Base-by-base conservation (phyloP, 2,113 vertebrate species). In the Indicator indicator region DNA sequence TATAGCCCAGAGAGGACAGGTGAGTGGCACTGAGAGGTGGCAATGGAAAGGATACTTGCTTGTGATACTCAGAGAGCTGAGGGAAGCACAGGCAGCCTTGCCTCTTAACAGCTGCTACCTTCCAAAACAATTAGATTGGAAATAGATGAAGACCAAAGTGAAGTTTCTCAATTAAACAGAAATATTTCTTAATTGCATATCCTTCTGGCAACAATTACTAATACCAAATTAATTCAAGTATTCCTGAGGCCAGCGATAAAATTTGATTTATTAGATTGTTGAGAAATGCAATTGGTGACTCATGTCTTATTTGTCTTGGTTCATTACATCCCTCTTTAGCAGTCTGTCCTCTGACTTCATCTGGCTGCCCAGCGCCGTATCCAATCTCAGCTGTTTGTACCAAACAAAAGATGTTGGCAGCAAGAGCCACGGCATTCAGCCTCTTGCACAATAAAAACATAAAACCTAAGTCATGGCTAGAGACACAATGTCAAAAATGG, bases 201-300 rank as follows among this genome's bases (percentile, higher is more conserved):
- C 58, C 88, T 95, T 82, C 85, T 91, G 88, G 85, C 88, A 78
- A 20, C 85, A 85, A 42, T 74, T 87, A 36, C 65, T 79, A 85
- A 79, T 72, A 32, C 16, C 26, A 87, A 60, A 89, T 89, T 77
- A 90, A 92, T 86, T 65, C 8, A 30, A 38, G 32, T 73, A 32
- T 89, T 96, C 83, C 60, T 52, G 92, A 85, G 78, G 90, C 75
- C 55, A 63, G 52, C 26, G 79, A n/a, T 33, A n/a, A 50, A 75
- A 32, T 52, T 6, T 42, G 78, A 79, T 78, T 46, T 74, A 83
- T 82, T 59, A 52, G 74, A 12, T 26, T 67, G 86, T 17, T 83
- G 69, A 75, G 94, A 86, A 86, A 71, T 32, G 3, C 40, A 82
- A 4, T 52, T 30, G 56, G 38, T 54, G 75, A 73, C 48, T 56